Conservation (phyloP, 1,140 invertebrate species). For the Drosophila teissieri region DNA sequence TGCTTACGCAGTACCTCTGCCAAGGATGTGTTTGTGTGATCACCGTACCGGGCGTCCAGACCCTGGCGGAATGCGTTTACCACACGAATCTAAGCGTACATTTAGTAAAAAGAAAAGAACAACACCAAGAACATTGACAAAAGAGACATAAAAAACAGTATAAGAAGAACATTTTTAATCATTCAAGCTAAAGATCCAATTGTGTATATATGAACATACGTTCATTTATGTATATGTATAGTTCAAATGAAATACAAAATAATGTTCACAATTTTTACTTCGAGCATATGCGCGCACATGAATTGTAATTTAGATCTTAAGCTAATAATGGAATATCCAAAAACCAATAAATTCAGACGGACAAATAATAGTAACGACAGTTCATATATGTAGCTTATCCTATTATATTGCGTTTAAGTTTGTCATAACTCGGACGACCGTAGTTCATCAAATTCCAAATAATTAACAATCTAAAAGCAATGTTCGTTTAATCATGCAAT, state of each 20-base stretch:
- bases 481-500: not conserved
- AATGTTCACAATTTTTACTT: constrained; percentile 6
- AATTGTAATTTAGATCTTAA: not conserved
- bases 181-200: constrained; percentile 28
- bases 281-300: not conserved
- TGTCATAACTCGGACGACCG: not conserved
- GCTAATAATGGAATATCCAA: not conserved
- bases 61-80: constrained; percentile 99
- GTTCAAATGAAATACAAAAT: constrained; percentile 3
- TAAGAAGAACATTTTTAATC: constrained; percentile 38
- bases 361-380: constrained; percentile 5
- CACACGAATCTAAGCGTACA: constrained; percentile 94
- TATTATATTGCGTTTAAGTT: not conserved
- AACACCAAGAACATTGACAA: constrained; percentile 75
- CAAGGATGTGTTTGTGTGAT: constrained; percentile 94
- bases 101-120: constrained; percentile 65
- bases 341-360: constrained; percentile 1
- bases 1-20: constrained; percentile 96
- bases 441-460: not conserved
- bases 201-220: not conserved
- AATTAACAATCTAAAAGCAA: not conserved
- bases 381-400: not conserved
- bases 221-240: constrained; percentile 8
- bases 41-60: constrained; percentile 96
- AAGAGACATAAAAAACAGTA: constrained; percentile 58